Evolutionary conservation across 2,797 vertebrate species (phyloP).

Genomic region (Sebastes kiyomatsui): DNA sequence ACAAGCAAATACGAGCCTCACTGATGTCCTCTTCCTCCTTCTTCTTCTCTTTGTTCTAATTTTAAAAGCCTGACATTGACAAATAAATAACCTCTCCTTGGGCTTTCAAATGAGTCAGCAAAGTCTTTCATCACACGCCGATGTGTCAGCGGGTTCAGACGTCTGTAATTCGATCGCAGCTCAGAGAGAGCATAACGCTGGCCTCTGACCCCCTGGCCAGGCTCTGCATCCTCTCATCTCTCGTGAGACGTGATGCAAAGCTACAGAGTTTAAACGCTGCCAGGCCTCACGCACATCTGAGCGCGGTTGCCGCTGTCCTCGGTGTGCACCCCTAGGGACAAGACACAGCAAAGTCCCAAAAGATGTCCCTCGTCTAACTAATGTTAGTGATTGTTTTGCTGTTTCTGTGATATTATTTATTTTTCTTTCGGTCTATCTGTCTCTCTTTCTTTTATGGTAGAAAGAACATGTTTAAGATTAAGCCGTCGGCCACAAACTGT

Average conservation of each 20-base stretch:
- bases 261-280: constrained; percentile 63
- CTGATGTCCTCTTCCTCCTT: constrained; percentile 58
- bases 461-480: constrained; percentile 49
- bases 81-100: constrained; percentile 75
- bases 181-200: constrained; percentile 47
- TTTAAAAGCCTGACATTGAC: constrained; percentile 74
- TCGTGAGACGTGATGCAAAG: constrained; percentile 66
- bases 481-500: constrained; percentile 9
- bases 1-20: constrained; percentile 48
- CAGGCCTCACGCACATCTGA: constrained; percentile 60
- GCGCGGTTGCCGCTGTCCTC: constrained; percentile 41
- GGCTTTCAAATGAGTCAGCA: constrained; percentile 72
- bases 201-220: constrained; percentile 63
- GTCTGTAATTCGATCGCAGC: constrained; percentile 67
- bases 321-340: constrained; percentile 5
- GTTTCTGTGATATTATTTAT: not conserved
- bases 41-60: constrained; percentile 74
- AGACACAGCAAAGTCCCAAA: constrained; percentile 8
- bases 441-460: constrained; percentile 1
- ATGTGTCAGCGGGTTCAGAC: constrained; percentile 72
- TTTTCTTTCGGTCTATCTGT: not conserved
- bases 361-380: not conserved
- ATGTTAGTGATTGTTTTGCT: not conserved
- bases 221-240: constrained; percentile 74
- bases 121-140: constrained; percentile 67